Evolutionary conservation across 1,140 invertebrate species (phyloP).

Genomic region (Drosophila asahinai): DNA sequence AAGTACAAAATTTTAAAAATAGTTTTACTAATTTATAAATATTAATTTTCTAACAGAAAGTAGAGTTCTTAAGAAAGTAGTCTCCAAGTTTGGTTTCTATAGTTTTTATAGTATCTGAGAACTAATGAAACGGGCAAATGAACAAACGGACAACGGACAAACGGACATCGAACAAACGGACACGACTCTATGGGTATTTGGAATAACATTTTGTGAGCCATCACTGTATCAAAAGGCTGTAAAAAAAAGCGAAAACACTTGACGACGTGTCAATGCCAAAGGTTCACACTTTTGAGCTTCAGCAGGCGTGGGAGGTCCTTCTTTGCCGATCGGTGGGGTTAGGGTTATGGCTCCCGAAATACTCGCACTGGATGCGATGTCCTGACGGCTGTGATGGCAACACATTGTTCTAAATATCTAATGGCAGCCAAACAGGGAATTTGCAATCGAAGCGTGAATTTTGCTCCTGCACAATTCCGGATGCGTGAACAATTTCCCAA

Average conservation of each 20-base stretch:
- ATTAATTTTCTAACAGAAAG: background rate
- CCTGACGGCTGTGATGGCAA: slow-evolving; percentile 63
- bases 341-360: slow-evolving; percentile 51
- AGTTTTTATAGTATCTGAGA: too few relatives aligned
- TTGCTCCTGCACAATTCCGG: slow-evolving; percentile 65
- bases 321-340: slow-evolving; percentile 27
- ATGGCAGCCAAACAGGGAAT: slow-evolving; percentile 63
- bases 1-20: background rate
- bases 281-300: slow-evolving; percentile 56
- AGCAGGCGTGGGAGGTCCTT: slow-evolving; percentile 26
- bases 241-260: slow-evolving; percentile 9
- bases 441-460: slow-evolving; percentile 81
- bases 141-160: background rate
- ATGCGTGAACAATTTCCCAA: slow-evolving; percentile 72
- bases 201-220: background rate
- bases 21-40: background rate
- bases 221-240: slow-evolving; percentile 16
- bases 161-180: background rate
- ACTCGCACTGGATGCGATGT: slow-evolving; percentile 17
- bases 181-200: too few relatives aligned
- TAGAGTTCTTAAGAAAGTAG: too few relatives aligned
- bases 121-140: too few relatives aligned
- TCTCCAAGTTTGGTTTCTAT: background rate
- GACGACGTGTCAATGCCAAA: slow-evolving; percentile 62
- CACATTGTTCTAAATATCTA: slow-evolving; percentile 81